phyloP scores from a whole-genome alignment of 1,140 invertebrate genomes.

The Vanessa tameamea region DNA sequence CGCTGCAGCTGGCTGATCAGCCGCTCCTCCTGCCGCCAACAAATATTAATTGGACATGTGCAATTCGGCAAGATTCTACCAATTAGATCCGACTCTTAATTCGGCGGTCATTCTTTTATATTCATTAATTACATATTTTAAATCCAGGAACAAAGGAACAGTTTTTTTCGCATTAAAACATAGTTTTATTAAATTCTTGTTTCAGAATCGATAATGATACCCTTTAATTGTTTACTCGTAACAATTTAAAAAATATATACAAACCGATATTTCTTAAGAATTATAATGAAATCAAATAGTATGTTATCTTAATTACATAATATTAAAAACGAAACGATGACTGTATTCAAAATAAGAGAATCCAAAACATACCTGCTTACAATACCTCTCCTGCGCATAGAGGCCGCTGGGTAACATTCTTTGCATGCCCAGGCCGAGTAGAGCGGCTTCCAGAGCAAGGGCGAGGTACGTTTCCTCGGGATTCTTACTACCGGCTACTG shows the following conservation, averaged over 20 bases:
- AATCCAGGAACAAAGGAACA: too few species aligned
- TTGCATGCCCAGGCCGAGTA: constrained; percentile 88
- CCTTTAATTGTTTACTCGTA: too few species aligned
- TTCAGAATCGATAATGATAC: too few species aligned
- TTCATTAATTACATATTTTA: too few species aligned
- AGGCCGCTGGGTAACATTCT: constrained; percentile 88
- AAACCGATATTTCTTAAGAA: too few species aligned
- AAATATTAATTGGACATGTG: neutral
- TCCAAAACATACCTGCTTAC: constrained; percentile 64
- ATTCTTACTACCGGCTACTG: constrained; percentile 86
- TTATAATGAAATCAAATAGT: too few species aligned
- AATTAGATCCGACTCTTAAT: too few species aligned
- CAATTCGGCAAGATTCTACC: neutral
- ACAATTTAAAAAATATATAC: too few species aligned
- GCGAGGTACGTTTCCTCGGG: constrained; percentile 89
- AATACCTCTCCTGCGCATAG: constrained; percentile 86
- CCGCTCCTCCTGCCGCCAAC: constrained; percentile 84
- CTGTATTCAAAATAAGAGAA: neutral
- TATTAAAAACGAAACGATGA: neutral
- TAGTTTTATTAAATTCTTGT: too few species aligned
- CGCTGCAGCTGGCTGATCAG: constrained; percentile 88
- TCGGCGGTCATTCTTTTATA: too few species aligned
- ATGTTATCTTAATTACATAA: neutral
- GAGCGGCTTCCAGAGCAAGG: constrained; percentile 83
- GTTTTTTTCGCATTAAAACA: too few species aligned